These are phyloP conservation scores for Oryzias javanicus DNA, from an alignment of 2,113 vertebrate genomes.

Conservation along the genomic window DNA sequence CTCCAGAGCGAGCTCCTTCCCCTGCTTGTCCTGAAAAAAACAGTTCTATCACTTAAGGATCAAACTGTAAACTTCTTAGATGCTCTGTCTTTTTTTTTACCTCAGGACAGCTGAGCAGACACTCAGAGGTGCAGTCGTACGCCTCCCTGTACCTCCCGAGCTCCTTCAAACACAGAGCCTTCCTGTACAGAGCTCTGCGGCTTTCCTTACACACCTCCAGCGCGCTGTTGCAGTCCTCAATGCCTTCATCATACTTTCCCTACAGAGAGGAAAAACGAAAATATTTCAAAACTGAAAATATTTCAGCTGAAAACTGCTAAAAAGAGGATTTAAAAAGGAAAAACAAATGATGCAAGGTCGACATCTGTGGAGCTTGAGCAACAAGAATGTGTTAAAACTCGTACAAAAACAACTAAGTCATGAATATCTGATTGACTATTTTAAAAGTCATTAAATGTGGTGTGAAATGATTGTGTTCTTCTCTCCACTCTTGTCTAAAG, in stretches of 20 bases:
- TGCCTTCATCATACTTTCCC: slow-evolving; percentile 81
- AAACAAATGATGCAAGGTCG: too few relatives aligned
- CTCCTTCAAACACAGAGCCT: slow-evolving; percentile 87
- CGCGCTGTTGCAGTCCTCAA: slow-evolving; percentile 86
- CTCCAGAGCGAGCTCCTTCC: slow-evolving; percentile 88
- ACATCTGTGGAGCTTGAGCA: too few relatives aligned
- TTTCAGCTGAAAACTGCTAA: background rate
- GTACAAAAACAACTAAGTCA: too few relatives aligned
- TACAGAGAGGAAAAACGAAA: slow-evolving; percentile 41
- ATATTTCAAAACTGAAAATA: background rate
- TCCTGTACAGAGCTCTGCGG: slow-evolving; percentile 85
- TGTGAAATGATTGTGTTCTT: too few relatives aligned
- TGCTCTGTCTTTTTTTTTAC: slow-evolving; percentile 66
- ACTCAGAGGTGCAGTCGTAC: slow-evolving; percentile 86
- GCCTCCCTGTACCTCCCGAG: slow-evolving; percentile 88
- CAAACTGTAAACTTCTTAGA: too few relatives aligned
- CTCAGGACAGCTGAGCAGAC: slow-evolving; percentile 82
- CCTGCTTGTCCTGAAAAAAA: slow-evolving; percentile 82
- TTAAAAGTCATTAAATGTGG: too few relatives aligned
- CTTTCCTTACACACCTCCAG: slow-evolving; percentile 82
- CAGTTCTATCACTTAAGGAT: background rate
- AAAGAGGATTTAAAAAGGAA: too few relatives aligned
- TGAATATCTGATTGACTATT: too few relatives aligned
- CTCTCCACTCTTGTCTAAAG: too few relatives aligned
- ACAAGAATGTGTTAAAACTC: too few relatives aligned